Conservation (phyloP, 2,888 invertebrate genomes). For the Esperia sulphurella region DNA sequence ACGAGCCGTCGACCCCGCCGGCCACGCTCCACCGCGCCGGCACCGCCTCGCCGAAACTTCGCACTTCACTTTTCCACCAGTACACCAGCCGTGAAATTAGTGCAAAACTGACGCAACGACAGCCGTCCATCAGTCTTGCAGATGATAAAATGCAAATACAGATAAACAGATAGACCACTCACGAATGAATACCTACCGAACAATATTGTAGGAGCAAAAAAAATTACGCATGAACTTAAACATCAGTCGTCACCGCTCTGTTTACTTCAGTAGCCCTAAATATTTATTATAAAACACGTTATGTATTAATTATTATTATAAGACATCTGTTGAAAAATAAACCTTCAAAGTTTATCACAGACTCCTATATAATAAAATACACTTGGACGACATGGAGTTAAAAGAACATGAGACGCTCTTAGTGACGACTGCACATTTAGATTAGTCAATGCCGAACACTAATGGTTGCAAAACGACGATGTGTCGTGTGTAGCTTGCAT, state of each 20-base stretch:
- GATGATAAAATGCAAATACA: constrained; percentile 2
- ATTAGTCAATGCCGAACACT: constrained; percentile 15
- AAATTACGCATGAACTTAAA: too few relatives aligned
- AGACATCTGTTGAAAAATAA: too few relatives aligned
- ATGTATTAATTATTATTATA: too few relatives aligned
- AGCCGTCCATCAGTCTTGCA: constrained; percentile 30
- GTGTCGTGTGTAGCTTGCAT: constrained; percentile 45
- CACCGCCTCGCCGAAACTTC: constrained; percentile 71
- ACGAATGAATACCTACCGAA: not conserved
- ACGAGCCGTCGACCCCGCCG: constrained; percentile 63
- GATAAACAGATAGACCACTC: not conserved
- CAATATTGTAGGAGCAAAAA: not conserved
- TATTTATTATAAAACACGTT: too few relatives aligned
- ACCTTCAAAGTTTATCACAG: not conserved
- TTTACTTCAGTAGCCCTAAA: too few relatives aligned
- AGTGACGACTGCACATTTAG: constrained; percentile 6
- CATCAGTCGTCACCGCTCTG: too few relatives aligned
- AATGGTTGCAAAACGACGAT: constrained; percentile 32
- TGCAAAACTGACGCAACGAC: constrained; percentile 65
- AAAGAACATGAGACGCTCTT: not conserved
- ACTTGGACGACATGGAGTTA: not conserved
- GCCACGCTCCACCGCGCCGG: constrained; percentile 57
- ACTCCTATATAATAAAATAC: not conserved
- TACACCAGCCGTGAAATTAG: constrained; percentile 70
- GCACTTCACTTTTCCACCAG: constrained; percentile 74